Base-by-base conservation (phyloP, 1,140 invertebrate genomes). In the Heliconius hermathena region DNA sequence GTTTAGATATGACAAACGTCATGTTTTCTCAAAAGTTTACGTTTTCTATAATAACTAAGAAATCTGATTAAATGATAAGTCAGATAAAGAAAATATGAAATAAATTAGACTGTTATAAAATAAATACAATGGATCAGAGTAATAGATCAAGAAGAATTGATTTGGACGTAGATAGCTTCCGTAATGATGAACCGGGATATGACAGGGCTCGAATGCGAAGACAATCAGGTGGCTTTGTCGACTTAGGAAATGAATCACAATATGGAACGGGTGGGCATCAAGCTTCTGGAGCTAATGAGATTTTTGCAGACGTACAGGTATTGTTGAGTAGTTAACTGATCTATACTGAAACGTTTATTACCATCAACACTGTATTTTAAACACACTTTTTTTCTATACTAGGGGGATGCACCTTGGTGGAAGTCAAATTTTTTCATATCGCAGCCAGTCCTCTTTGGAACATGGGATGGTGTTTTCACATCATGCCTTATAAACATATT, bases 381-480 rank as follows among this genome's bases (percentile, higher is more conserved):
- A 46, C 41, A 46, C 5, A 52, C 54, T 41, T 11, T 36, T 36
- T 36, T 20, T 20, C 38, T 74, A 70, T 92, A 91, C 78, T 89
- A 97, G 97, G 97, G 96, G 84, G 96, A 97, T 87, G 96, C 97
- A 84, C 97, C 97, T 73, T 98, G 98, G 98, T 98, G 98, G 98
- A 98, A 98, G 94, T 97, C 97, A 33, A 98, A 98, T 89, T 98
- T 99, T 91, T 98, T 99, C 87, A 97, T 99, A 91, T 98, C 98
- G 46, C 97, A 98, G 91, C 98, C 98, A 71, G 97, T 99, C 72
- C 95, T 99, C 29, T 99, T 99, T 96, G 99, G 99, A 20, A 99
- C 98, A 3, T 99, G 99, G 98, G 99, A 99, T 95, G 99, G 99
- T 83, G 99, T 99, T 16, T 99, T 99, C 90, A 99, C 98, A 79